Evolutionary conservation across 2,888 invertebrate genomes (phyloP).

Genomic region (Scaptomyza reducta): DNA sequence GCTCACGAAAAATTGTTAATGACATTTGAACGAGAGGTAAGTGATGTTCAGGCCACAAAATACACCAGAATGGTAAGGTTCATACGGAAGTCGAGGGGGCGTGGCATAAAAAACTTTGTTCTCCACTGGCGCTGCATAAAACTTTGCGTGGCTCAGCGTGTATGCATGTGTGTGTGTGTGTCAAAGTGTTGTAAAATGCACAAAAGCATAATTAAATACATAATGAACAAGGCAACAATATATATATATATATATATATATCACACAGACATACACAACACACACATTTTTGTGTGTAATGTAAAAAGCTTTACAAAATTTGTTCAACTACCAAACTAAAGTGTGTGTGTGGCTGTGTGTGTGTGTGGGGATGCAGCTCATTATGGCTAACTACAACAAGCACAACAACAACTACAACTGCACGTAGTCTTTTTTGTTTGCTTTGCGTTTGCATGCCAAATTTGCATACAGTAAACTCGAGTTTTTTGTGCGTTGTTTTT

Average conservation of each 20-base stretch:
- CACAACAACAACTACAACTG: neutral
- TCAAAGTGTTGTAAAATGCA: constrained; percentile 60
- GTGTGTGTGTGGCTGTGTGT: constrained; percentile 2
- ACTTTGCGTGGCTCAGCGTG: constrained; percentile 56
- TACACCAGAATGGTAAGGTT: neutral
- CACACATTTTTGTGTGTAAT: constrained; percentile 37
- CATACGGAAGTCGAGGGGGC: no score
- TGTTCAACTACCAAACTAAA: constrained; percentile 53
- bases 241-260: constrained; percentile 12
- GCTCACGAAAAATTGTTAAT: constrained; percentile 68
- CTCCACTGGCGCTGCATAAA: constrained; percentile 40
- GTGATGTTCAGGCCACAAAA: constrained; percentile 12
- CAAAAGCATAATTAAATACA: constrained; percentile 79
- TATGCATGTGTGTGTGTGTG: constrained; percentile 19
- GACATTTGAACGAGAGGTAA: constrained; percentile 56
- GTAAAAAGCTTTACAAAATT: constrained; percentile 59
- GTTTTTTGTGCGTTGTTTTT: constrained; percentile 3
- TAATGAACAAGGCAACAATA: constrained; percentile 75
- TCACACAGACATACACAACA: neutral
- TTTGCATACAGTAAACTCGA: constrained; percentile 31
- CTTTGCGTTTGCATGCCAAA: constrained; percentile 30
- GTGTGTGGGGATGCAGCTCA: constrained; percentile 36
- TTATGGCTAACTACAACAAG: constrained; percentile 37
- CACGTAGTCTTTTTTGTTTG: constrained; percentile 20
- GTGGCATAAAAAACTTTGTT: constrained; percentile 46